Percentiles rank a stretch among this genome's conserved stretches.
phyloP scores from a whole-genome alignment of 2,888 invertebrate genomes.

The Meta bourneti region DNA sequence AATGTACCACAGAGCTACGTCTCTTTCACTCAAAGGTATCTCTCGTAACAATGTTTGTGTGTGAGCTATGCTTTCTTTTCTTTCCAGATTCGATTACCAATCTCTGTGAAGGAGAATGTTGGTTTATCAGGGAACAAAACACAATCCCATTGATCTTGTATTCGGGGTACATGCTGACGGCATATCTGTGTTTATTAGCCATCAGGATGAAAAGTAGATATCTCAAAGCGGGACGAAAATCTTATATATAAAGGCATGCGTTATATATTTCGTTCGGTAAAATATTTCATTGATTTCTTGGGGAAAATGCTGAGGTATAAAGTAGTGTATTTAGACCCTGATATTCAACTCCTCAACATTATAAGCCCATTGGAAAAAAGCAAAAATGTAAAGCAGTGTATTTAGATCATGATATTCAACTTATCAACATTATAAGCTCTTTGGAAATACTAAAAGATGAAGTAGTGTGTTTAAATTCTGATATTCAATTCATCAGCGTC shows the following conservation, averaged over 20 bases:
- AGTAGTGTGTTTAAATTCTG: too few species aligned
- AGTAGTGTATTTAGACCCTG: too few species aligned
- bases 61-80: neutral
- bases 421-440: too few species aligned
- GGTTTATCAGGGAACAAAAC: neutral
- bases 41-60: neutral
- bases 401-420: too few species aligned
- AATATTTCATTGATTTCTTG: too few species aligned
- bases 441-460: too few species aligned
- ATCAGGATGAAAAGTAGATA: neutral
- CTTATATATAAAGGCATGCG: neutral
- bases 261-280: neutral
- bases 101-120: conserved; percentile 1
- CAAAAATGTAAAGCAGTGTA: too few species aligned
- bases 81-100: conserved; percentile 1
- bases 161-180: neutral
- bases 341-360: too few species aligned
- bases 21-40: neutral
- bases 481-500: too few species aligned
- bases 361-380: too few species aligned
- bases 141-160: neutral
- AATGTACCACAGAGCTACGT: neutral
- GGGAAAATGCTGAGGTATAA: too few species aligned
- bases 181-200: neutral
- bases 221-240: neutral